Percentiles rank a stretch among this genome's conserved stretches.
phyloP scores from a whole-genome alignment of 2,888 invertebrate genomes.

The Acleris sparsana region DNA sequence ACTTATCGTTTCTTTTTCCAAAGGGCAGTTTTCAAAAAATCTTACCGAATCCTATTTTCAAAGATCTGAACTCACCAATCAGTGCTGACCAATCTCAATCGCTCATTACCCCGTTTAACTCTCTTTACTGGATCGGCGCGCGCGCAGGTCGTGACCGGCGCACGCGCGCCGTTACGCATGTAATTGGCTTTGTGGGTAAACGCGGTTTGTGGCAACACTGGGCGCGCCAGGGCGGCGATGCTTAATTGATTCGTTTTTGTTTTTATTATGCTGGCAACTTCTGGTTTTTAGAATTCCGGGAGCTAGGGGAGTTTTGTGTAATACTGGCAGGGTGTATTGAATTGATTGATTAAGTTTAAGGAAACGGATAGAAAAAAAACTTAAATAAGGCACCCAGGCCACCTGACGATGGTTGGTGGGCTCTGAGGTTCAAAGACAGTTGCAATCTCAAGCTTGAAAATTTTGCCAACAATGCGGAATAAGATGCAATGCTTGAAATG shows the following conservation, averaged over 20 bases:
- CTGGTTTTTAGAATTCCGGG: conserved; percentile 23
- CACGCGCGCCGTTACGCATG: conserved; percentile 32
- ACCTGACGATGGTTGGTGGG: too few relatives aligned
- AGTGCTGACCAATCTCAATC: background rate
- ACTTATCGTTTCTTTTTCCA: too few relatives aligned
- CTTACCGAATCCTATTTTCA: background rate
- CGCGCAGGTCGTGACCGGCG: conserved; percentile 31
- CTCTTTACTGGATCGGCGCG: conserved; percentile 20
- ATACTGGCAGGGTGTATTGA: background rate
- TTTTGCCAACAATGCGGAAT: too few relatives aligned
- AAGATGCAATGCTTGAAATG: too few relatives aligned
- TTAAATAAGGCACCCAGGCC: too few relatives aligned
- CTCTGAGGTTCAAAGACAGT: too few relatives aligned
- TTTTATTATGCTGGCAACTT: conserved; percentile 11
- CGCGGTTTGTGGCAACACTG: conserved; percentile 36
- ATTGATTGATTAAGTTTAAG: too few relatives aligned
- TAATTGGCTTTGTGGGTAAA: conserved; percentile 33
- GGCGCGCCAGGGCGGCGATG: conserved; percentile 33
- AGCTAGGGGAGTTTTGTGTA: conserved; percentile 9
- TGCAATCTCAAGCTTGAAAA: too few relatives aligned
- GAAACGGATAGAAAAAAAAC: too few relatives aligned
- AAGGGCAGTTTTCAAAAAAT: too few relatives aligned
- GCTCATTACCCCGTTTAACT: background rate
- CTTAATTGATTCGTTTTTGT: conserved; percentile 32
- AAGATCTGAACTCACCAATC: background rate